Evolutionary conservation across 2,113 vertebrate genomes (phyloP), one percentile per base, ranked within the genome.

Genomic region (Archocentrus centrarchus): DNA sequence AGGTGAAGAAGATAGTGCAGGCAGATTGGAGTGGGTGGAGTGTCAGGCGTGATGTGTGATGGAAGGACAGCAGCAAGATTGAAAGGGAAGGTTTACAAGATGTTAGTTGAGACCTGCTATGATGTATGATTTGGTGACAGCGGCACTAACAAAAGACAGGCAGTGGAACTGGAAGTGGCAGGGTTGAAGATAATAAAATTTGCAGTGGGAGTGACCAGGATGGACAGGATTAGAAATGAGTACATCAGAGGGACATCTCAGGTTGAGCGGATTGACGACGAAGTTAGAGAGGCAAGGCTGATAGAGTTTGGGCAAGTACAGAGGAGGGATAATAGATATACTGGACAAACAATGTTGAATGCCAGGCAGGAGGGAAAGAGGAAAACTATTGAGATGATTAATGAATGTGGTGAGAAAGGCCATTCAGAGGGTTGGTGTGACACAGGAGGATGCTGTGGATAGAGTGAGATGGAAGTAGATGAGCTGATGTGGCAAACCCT

Each of bases 261-360:
- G 8, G 64, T 68, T 68, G 22, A 47, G 39, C 27, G 22, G 22
- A 47, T 68, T 27, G 64, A 47, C 47, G 47, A 41, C 5, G 27
- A 68, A 68, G 64, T 68, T 47, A 68, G 41, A 47, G 64, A 27
- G 41, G 64, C 41, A 27, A 68, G 22, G 64, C 22, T 68, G 41
- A 47, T 27, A 44, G 14, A 68, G 2, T 17, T 53, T 17, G 64
- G 39, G 17, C 14, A 47, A 47, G 24, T 47, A 41, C 64, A 47
- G 8, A 39, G 15, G 64, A 47, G 17, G 47, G 64, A 27, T 41
- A 47, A 39, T 68, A 37, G 44, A 47, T 47, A 68, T 27, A 41
- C 15, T 47, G 39, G 64, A 68, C 14, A 47, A 68, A 47, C 39
- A 8, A 4, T 68, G 64, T 8, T 27, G 41, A 27, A 68, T 68